These are phyloP conservation scores for Hylomyscus alleni DNA, from an alignment of 2,797 vertebrate genomes.

Conservation along the genomic window DNA sequence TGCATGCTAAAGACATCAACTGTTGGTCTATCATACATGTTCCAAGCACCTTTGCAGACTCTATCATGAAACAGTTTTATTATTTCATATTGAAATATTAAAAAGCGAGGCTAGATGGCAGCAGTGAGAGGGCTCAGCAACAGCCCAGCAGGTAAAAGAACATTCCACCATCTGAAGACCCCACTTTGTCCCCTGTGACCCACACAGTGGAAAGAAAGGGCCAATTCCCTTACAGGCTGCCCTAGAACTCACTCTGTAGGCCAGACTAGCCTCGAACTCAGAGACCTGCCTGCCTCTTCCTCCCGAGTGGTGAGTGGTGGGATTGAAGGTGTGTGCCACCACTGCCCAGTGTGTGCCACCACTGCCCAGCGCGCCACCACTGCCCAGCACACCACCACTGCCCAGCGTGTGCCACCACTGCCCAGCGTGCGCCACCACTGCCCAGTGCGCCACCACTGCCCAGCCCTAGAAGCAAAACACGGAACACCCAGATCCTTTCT, in stretches of 20 bases:
- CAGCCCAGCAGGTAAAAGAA: neutral
- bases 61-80: neutral
- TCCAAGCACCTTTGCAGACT: neutral
- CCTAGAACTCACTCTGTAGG: neutral
- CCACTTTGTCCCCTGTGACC: neutral
- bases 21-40: neutral
- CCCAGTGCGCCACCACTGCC: no score
- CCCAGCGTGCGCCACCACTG: no score
- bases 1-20: conserved; percentile 15
- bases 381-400: no score
- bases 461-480: neutral
- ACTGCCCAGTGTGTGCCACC: no score
- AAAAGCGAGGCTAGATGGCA: neutral
- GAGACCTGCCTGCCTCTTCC: neutral
- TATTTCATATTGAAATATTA: conserved; percentile 48
- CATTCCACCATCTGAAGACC: neutral
- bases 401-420: no score
- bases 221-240: neutral
- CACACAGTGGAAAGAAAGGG: neutral
- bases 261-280: neutral
- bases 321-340: neutral
- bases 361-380: no score
- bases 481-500: neutral
- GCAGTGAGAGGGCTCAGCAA: neutral
- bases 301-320: neutral